phyloP scores from a whole-genome alignment of 2,113 vertebrate genomes.

The Ornithorhynchus anatinus region DNA sequence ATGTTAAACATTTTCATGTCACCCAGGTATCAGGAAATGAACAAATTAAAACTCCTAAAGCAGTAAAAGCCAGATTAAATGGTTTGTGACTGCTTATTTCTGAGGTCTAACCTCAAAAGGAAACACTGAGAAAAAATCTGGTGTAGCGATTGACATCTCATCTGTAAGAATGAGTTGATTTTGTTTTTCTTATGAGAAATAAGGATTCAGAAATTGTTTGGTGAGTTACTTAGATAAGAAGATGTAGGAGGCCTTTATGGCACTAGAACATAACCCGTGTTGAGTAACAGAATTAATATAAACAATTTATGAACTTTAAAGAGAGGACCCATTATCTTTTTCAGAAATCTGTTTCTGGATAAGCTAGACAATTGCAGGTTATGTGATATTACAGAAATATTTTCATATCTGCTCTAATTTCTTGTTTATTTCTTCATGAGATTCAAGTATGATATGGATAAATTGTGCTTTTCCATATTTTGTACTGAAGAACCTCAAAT shows the following conservation, averaged over 20 bases:
- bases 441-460: too few relatives aligned
- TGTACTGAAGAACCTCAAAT: too few relatives aligned
- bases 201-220: not conserved
- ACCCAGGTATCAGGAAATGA: constrained; percentile 23
- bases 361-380: not conserved
- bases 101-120: not conserved
- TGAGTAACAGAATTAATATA: not conserved
- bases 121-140: not conserved
- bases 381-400: too few relatives aligned
- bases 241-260: not conserved
- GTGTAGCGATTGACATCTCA: not conserved
- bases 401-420: too few relatives aligned
- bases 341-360: too few relatives aligned
- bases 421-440: too few relatives aligned
- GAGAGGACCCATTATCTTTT: too few relatives aligned
- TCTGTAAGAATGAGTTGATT: not conserved
- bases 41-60: not conserved
- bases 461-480: too few relatives aligned
- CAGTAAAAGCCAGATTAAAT: constrained; percentile 1
- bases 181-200: not conserved
- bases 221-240: not conserved
- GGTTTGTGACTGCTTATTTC: not conserved
- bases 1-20: constrained; percentile 36
- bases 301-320: not conserved
- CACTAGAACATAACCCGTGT: not conserved